phyloP scores from a whole-genome alignment of 2,888 invertebrate genomes.

The Drosophila nr. perissopoda region DNA sequence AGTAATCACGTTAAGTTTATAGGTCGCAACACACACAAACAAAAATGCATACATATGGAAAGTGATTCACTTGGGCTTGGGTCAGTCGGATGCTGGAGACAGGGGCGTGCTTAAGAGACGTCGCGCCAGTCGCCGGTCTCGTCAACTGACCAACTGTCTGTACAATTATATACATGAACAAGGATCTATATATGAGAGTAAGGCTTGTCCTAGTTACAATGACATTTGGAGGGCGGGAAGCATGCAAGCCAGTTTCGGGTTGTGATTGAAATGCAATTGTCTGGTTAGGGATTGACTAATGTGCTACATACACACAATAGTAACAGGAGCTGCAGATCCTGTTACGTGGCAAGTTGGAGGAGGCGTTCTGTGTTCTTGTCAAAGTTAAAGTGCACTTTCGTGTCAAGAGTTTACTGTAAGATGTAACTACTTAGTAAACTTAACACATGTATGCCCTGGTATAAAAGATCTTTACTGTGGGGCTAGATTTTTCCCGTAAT shows the following conservation, averaged over 20 bases:
- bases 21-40: slow-evolving; percentile 49
- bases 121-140: slow-evolving; percentile 74
- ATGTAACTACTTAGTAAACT: slow-evolving; percentile 37
- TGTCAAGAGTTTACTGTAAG: slow-evolving; percentile 33
- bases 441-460: slow-evolving; percentile 11
- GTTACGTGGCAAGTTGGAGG: background rate
- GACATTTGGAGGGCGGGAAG: slow-evolving; percentile 48
- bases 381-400: slow-evolving; percentile 55
- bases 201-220: slow-evolving; percentile 36
- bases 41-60: slow-evolving; percentile 26
- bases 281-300: slow-evolving; percentile 64
- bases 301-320: slow-evolving; percentile 35
- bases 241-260: slow-evolving; percentile 6
- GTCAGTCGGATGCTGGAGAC: slow-evolving; percentile 71
- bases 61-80: slow-evolving; percentile 55
- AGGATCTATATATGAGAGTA: slow-evolving; percentile 28
- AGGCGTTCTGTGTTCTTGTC: slow-evolving; percentile 60
- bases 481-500: slow-evolving; percentile 3
- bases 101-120: slow-evolving; percentile 81
- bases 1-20: slow-evolving; percentile 64
- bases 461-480: background rate
- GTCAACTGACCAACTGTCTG: slow-evolving; percentile 66
- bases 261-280: slow-evolving; percentile 59
- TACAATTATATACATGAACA: slow-evolving; percentile 22
- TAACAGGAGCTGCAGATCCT: slow-evolving; percentile 17